These are phyloP conservation scores for Halcyon leucocephala DNA, from an alignment of 2,797 vertebrate species.

Conservation along the genomic window DNA sequence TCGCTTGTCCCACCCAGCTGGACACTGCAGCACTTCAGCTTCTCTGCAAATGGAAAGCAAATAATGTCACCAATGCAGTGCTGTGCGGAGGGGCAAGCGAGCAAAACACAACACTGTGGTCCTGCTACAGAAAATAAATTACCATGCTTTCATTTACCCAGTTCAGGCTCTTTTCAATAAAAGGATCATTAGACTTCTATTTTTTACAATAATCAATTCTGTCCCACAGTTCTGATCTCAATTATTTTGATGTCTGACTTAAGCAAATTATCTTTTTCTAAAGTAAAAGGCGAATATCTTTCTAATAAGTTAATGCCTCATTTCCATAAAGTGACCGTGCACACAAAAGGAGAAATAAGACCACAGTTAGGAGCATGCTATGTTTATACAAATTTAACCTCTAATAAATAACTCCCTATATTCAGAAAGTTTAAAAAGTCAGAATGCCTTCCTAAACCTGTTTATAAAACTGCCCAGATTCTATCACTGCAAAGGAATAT, in stretches of 20 bases:
- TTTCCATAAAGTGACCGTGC: neutral
- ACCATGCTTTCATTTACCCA: neutral
- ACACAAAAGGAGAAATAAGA: neutral
- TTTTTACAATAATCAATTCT: neutral
- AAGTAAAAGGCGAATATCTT: neutral
- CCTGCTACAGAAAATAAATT: neutral
- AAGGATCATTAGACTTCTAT: neutral
- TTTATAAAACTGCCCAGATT: neutral
- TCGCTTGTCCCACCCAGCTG: slow-evolving; percentile 28
- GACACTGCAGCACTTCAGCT: slow-evolving; percentile 5
- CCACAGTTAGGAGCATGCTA: neutral
- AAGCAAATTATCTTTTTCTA: neutral
- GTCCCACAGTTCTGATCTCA: neutral
- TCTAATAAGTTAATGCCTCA: neutral
- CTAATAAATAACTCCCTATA: neutral
- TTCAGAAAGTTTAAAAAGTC: neutral
- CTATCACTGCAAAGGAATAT: neutral
- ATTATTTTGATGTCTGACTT: neutral
- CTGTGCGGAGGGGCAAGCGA: neutral
- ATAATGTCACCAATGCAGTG: neutral
- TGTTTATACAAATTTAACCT: neutral
- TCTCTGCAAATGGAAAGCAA: slow-evolving; percentile 44
- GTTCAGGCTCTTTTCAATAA: neutral
- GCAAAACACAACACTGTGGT: neutral
- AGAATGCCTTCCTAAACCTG: neutral